Base-by-base conservation (phyloP, 2,888 invertebrate genomes). In the Strigamia maritima region DNA sequence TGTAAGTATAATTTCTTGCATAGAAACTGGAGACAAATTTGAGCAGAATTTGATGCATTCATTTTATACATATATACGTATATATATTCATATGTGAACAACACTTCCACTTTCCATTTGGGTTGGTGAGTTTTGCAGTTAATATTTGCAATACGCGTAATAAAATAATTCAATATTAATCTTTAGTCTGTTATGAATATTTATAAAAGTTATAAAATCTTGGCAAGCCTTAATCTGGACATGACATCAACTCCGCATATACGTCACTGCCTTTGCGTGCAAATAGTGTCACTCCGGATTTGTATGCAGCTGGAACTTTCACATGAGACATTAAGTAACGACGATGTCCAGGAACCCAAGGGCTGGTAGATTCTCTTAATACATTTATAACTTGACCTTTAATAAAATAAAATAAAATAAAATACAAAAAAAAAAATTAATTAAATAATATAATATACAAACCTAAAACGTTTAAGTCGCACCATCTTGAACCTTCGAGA, bases 341-440 rank as follows among this genome's bases (percentile, higher is more conserved):
- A 75, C 85, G 84, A 16, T 81, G 81, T 35, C 81, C 81, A 38
- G 81, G 81, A 76, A 81, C 79, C 31, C 83, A 83, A 12, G 84
- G 83, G 79, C 84, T 83, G 81, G 89, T 89, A 84, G 90, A 90
- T 85, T 93, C 92, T 74, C 93, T 89, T 75, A 93, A 87, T 83
- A 92, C 89, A 86, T 92, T 92, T 79, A 91, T 92, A 76, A 93
- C 91, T 90, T 93, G 93, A 83, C 93, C 92, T 92, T 86, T 0
- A 84, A 85, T 22, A 8, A 54, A 44, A 44, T n/a, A 44, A n/a
- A 2, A 44, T 14, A 4, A 16, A 44, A 44, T 44, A 14, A 35
- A 35, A 35, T 12, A 44, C n/a, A n/a, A n/a, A n/a, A 44, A 44
- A 16, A 44, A 1, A 16, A 44, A 7, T 14, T n/a, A 16, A 1